Evolutionary conservation across 2,888 invertebrate species (phyloP), one percentile per base, ranked within the genome.

Genomic region (Lysandra coridon): DNA sequence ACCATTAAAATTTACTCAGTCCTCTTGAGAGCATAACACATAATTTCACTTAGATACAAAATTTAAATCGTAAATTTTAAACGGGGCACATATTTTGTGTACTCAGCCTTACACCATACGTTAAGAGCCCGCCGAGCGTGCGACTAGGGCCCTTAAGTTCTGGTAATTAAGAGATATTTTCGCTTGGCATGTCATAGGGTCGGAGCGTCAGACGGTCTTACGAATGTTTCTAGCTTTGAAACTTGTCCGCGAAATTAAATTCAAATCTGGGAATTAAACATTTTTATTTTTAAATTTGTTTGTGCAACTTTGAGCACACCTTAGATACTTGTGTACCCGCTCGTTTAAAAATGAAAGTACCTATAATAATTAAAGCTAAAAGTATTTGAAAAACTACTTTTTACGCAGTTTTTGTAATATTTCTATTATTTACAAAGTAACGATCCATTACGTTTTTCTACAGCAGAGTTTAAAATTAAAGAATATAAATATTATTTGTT

Each of bases 151-250:
- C 87, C 91, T 94, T 91, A 93, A 88, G 86, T 82, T 84, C 84
- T 87, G 89, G 88, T 88, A 91, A 91, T 92, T 92, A 93, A 90
- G 91, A 88, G 87, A 88, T 88, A 89, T 87, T 90, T 92, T 92
- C 90, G 92, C 91, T 87, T 90, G 92, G 90, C 91, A 87, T 88
- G 88, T 88, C 92, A 90, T 86, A 89, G 88, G 88, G 85, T 83
- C 83, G 83, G 83, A 85, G 89, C 88, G 86, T 85, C 84, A 86
- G 87, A 88, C 88, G 87, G 85, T 87, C 85, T 83, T 83, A 84
- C 84, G 86, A 87, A 87, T 86, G 86, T 89, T 88, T 87, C 87
- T 88, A 86, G 87, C 90, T 89, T 88, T 88, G 86, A 88, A 90
- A 89, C 85, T 90, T 88, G 85, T 85, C 86, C 85, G 86, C 85